phyloP scores from a whole-genome alignment of 30 jellyfish, hydroid and myxozoan genomes.

The Sanderia malayensis region DNA sequence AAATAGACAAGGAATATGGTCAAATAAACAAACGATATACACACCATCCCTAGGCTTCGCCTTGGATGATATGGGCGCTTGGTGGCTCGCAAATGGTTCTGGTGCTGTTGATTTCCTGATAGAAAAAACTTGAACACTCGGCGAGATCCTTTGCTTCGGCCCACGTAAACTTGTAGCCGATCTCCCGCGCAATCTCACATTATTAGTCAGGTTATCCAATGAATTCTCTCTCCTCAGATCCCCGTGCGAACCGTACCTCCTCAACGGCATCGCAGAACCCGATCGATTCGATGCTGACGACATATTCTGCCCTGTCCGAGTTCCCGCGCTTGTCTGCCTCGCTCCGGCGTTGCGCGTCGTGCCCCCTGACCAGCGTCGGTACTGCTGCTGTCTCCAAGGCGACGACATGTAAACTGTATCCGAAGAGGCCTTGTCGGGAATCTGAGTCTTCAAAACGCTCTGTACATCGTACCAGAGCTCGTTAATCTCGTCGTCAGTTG shows the following conservation, averaged over 20 bases:
- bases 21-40: no score
- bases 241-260: slow-evolving; percentile 76
- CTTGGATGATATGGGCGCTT: slow-evolving; percentile 33
- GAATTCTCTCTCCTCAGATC: slow-evolving; percentile 58
- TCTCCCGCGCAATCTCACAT: slow-evolving; percentile 36
- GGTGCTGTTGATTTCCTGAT: slow-evolving; percentile 4
- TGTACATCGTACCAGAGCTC: slow-evolving; percentile 89
- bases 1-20: no score
- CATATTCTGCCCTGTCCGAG: slow-evolving; percentile 5
- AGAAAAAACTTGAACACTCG: slow-evolving; percentile 47
- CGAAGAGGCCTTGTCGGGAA: slow-evolving; percentile 70
- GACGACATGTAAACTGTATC: slow-evolving; percentile 57
- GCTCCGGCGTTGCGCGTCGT: slow-evolving; percentile 5
- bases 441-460: slow-evolving; percentile 61
- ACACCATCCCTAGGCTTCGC: slow-evolving; percentile 36
- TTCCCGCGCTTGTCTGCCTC: slow-evolving; percentile 15
- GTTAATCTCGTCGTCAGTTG: slow-evolving; percentile 95
- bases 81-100: slow-evolving; percentile 33
- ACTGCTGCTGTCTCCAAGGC: slow-evolving; percentile 39
- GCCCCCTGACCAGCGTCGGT: slow-evolving; percentile 65
- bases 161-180: slow-evolving; percentile 56
- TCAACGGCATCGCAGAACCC: slow-evolving; percentile 19
- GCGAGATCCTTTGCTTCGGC: slow-evolving; percentile 27
- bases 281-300: slow-evolving; percentile 9
- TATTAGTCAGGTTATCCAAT: slow-evolving; percentile 41